Conservation (phyloP, 2,113 vertebrate species). For the Sceloporus undulatus region DNA sequence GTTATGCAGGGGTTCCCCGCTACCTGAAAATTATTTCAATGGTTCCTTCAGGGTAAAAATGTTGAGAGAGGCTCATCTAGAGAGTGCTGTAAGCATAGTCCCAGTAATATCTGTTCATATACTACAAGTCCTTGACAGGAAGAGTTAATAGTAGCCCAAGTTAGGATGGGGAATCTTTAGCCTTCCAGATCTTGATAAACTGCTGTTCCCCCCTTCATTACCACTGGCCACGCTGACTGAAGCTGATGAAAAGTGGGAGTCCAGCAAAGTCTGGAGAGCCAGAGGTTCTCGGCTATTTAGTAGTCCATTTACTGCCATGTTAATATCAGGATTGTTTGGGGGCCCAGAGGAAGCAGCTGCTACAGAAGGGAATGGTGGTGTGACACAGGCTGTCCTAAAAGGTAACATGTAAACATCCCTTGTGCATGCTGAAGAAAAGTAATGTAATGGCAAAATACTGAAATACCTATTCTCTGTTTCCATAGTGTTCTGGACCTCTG, state of each 20-base stretch:
- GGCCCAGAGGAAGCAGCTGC: background rate
- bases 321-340: background rate
- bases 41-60: too few species aligned
- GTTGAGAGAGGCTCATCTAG: background rate
- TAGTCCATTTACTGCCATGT: background rate
- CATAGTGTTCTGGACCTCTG: slow-evolving; percentile 81
- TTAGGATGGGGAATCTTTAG: too few species aligned
- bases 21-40: too few species aligned
- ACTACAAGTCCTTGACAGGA: background rate
- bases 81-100: background rate
- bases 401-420: background rate
- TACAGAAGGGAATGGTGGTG: too few species aligned
- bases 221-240: background rate
- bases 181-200: too few species aligned
- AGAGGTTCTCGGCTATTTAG: background rate
- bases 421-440: background rate
- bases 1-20: too few species aligned
- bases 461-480: slow-evolving; percentile 33
- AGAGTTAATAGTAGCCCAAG: background rate
- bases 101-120: background rate
- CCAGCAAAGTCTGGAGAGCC: background rate
- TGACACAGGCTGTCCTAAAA: background rate
- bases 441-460: background rate
- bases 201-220: too few species aligned
- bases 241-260: background rate